These are phyloP conservation scores for Adelognathus sp. DNA, from an alignment of 2,888 invertebrate genomes.

Conservation along the genomic window DNA sequence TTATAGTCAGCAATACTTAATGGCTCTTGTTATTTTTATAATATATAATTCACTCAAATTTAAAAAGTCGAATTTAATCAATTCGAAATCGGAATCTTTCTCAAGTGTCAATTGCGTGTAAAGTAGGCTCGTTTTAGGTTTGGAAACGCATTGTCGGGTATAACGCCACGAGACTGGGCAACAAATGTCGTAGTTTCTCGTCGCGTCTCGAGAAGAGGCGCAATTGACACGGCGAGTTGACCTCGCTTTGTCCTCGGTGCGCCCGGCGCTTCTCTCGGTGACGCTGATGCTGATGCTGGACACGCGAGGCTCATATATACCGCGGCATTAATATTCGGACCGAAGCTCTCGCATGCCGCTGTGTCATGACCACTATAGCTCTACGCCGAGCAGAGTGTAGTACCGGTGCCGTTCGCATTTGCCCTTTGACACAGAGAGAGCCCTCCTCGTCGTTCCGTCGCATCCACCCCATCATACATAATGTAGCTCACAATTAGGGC, in stretches of 20 bases:
- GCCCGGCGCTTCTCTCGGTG: constrained; percentile 32
- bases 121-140: no score
- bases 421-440: constrained; percentile 66
- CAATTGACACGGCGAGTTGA: constrained; percentile 80
- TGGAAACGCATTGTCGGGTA: background rate
- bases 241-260: constrained; percentile 75
- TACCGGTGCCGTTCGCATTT: constrained; percentile 65
- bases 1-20: no score
- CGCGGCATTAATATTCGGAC: constrained; percentile 26
- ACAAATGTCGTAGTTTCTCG: constrained; percentile 55
- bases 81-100: no score
- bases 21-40: no score
- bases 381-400: constrained; percentile 43
- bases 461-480: constrained; percentile 61
- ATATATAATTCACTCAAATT: no score
- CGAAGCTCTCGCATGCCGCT: background rate
- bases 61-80: no score
- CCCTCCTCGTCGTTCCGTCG: background rate
- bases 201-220: constrained; percentile 41
- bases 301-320: constrained; percentile 56
- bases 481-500: constrained; percentile 69
- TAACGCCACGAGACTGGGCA: background rate
- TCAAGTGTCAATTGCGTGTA: no score
- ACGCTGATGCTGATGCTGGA: constrained; percentile 71
- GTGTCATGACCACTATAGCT: constrained; percentile 34